phyloP scores from a whole-genome alignment of 2,888 invertebrate species.

The Cantharis lateralis region DNA sequence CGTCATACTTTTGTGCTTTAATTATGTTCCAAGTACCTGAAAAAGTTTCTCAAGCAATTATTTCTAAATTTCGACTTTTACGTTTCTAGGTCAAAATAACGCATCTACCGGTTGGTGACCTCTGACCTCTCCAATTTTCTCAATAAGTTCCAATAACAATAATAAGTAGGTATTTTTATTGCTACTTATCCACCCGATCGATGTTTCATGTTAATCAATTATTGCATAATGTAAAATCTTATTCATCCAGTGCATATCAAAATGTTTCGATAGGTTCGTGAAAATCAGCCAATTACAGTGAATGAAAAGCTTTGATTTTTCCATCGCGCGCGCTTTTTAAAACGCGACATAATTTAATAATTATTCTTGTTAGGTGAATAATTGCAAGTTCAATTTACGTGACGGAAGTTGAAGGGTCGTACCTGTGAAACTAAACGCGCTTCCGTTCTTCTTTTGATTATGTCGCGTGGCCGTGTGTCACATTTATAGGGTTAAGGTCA shows the following conservation, averaged over 20 bases:
- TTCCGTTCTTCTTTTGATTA: constrained; percentile 31
- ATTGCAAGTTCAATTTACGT: not conserved
- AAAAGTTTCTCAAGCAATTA: not conserved
- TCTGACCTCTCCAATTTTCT: not conserved
- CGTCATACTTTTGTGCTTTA: constrained; percentile 29
- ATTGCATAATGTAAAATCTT: not conserved
- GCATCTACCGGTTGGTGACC: not conserved
- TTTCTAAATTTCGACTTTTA: not conserved
- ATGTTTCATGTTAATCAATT: not conserved
- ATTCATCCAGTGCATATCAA: not conserved
- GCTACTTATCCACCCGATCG: not conserved
- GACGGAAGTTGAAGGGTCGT: constrained; percentile 17
- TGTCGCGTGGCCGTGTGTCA: constrained; percentile 31
- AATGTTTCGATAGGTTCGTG: not conserved
- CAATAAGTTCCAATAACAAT: not conserved
- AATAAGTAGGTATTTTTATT: no score
- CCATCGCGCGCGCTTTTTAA: not conserved
- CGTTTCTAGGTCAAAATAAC: not conserved
- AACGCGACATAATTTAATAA: not conserved
- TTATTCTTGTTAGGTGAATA: not conserved
- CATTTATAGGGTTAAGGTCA: constrained; percentile 34
- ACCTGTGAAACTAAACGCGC: constrained; percentile 30
- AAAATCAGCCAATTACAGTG: no score
- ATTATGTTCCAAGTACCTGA: constrained; percentile 17
- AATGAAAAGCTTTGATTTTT: no score